Conservation (phyloP, 2,113 vertebrate genomes). For the Butastur rufipennis region DNA sequence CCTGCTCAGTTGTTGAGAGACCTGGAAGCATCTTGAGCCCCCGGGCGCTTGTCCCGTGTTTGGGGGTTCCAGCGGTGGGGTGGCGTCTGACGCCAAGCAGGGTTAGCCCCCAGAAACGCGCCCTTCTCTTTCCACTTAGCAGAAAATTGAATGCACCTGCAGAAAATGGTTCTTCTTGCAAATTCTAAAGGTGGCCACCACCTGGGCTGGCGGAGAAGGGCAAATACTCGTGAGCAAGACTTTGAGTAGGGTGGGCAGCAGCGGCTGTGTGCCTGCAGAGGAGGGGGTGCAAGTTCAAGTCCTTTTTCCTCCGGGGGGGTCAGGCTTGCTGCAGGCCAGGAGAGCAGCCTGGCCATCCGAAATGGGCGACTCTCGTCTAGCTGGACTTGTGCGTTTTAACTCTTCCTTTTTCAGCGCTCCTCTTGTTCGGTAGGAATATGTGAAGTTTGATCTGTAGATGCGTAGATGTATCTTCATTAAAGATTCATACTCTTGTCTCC, state of each 20-base stretch:
- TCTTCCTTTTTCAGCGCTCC: neutral
- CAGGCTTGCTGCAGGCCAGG: neutral
- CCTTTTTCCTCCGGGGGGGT: rapidly evolving
- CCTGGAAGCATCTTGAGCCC: neutral
- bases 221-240: neutral
- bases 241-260: neutral
- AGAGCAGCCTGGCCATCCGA: neutral
- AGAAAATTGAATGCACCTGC: neutral
- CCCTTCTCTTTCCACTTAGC: neutral
- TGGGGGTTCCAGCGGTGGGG: neutral
- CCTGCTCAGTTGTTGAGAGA: rapidly evolving
- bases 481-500: neutral
- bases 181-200: neutral
- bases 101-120: neutral
- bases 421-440: neutral
- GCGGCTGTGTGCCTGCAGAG: neutral
- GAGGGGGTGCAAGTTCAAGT: neutral
- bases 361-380: neutral
- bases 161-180: neutral
- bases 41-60: neutral
- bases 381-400: neutral
- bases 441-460: neutral
- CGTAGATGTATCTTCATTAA: neutral
- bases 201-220: neutral
- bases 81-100: neutral